These are phyloP conservation scores for Sebastolobus altivelis DNA, from an alignment of 2,797 vertebrate genomes.

Conservation along the genomic window DNA sequence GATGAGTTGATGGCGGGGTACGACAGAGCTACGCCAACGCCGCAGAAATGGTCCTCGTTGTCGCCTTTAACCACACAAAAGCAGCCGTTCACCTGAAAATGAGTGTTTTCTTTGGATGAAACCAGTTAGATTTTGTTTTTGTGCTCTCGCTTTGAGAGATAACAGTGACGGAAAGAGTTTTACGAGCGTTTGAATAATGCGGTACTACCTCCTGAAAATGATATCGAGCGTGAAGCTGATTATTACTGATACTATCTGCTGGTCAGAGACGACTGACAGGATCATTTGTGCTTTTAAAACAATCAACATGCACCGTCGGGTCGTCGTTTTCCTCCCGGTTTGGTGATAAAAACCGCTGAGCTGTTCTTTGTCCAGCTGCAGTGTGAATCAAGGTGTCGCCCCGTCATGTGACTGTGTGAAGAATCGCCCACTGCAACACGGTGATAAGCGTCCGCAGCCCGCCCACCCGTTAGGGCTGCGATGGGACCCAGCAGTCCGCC, in stretches of 20 bases:
- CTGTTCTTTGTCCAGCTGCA: constrained; percentile 39
- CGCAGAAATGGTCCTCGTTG: neutral
- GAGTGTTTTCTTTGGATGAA: neutral
- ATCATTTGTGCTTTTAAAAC: constrained; percentile 22
- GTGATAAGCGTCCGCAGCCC: constrained; percentile 67
- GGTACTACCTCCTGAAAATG: neutral
- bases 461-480: constrained; percentile 35
- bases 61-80: neutral
- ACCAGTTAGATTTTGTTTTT: neutral
- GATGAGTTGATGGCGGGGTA: constrained; percentile 42
- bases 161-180: constrained; percentile 21
- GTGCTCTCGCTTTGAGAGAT: neutral
- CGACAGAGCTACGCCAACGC: neutral
- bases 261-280: neutral
- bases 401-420: constrained; percentile 60
- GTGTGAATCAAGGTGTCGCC: constrained; percentile 58
- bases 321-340: constrained; percentile 5
- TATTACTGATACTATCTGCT: constrained; percentile 28
- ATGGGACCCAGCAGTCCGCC: constrained; percentile 45
- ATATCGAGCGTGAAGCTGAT: neutral
- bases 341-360: constrained; percentile 50
- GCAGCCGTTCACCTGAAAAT: neutral
- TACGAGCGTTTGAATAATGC: neutral
- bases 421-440: constrained; percentile 61
- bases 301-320: neutral